phyloP scores from a whole-genome alignment of 2,113 vertebrate genomes.

The Cervus canadensis region DNA sequence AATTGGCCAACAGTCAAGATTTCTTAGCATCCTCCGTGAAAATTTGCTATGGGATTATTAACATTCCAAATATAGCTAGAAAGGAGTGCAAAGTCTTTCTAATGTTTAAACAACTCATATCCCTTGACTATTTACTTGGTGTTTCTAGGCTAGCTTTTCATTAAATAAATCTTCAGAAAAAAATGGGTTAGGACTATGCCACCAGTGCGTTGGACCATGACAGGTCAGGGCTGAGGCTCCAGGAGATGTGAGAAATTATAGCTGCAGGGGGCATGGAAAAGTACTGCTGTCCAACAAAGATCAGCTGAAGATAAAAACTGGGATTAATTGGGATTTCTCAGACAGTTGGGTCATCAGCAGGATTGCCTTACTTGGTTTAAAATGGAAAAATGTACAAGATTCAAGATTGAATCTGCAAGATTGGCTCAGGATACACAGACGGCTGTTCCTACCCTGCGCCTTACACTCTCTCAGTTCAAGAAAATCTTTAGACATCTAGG shows the following conservation, averaged over 20 bases:
- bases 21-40: conserved; percentile 58
- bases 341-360: neutral
- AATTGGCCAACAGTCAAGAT: conserved; percentile 49
- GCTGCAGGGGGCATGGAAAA: neutral
- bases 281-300: neutral
- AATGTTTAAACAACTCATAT: conserved; percentile 34
- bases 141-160: conserved; percentile 56
- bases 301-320: neutral
- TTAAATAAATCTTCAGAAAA: neutral
- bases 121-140: conserved; percentile 8
- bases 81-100: conserved; percentile 57
- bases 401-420: neutral
- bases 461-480: neutral
- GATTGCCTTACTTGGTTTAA: neutral
- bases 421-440: neutral
- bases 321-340: neutral
- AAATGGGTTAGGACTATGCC: neutral
- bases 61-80: conserved; percentile 68
- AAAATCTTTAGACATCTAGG: neutral
- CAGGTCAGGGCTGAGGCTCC: neutral
- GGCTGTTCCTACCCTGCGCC: neutral
- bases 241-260: neutral
- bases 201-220: neutral
- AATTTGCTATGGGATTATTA: conserved; percentile 53
- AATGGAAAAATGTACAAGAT: neutral